Evolutionary conservation across 2,797 vertebrate genomes (phyloP), one percentile per base, ranked within the genome.

Genomic region (Hippoglossus hippoglossus): DNA sequence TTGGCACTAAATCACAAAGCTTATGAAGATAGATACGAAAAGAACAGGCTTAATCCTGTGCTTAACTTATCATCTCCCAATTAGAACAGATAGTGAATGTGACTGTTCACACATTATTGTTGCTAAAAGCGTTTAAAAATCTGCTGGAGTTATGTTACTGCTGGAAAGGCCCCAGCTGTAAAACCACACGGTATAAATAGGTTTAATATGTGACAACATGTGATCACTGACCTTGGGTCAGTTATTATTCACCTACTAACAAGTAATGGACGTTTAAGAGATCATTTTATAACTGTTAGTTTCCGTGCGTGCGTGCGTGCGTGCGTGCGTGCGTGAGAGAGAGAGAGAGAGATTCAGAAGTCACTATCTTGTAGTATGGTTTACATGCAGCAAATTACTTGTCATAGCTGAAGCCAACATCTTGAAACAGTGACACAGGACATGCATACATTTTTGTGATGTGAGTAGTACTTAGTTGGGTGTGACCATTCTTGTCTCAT

Each of bases 321-420:
- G 46, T 5, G 26, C 61, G 62, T 22, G 55, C 26, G 16, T 39
- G 8, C 68, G 15, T n/a, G n/a, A n/a, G n/a, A n/a, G n/a, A n/a
- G n/a, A n/a, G n/a, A n/a, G n/a, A n/a, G n/a, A n/a, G n/a, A n/a
- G 15, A 16, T 75, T 81, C 63, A 64, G 82, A 91, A 86, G 84
- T 85, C 34, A 56, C 61, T 63, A 51, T 66, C 75, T 77, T 67
- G 76, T 68, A 74, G 72, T 79, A 62, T 69, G 60, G 71, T 79
- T 62, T 26, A 49, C 73, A 26, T 25, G 19, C 55, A 65, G 64
- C 34, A 75, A 83, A 83, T 86, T 61, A 28, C 78, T 80, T 78
- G 64, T 85, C 62, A 79, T n/a, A 22, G 63, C 52, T 24, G n/a
- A 65, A 36, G 39, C 50, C 39, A 31, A 55, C 16, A 69, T 39